Evolutionary conservation across 2,113 vertebrate species (phyloP), one percentile per base, ranked within the genome.

Genomic region (Oncorhynchus clarkii): DNA sequence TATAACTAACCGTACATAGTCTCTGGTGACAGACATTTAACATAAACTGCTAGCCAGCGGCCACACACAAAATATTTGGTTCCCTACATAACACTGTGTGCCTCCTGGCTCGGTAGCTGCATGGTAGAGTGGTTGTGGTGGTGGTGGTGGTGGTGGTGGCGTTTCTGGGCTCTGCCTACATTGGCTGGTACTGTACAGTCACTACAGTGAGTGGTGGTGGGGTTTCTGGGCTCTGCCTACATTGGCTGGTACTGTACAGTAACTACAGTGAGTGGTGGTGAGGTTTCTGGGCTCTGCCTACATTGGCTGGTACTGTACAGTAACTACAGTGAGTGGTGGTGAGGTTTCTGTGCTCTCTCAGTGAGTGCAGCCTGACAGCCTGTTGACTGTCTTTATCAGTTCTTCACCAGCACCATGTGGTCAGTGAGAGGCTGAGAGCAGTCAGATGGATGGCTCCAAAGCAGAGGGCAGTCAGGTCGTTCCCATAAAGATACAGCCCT

Each of bases 361-460:
- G 27, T 27, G 27, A 27, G 27, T 27, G 27, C 27, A 4, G 22
- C 29, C 31, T 65, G 59, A 73, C 59, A 73, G 72, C 11, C 18
- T 64, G 59, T 62, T 45, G 59, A 62, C 59, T 29, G 57, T 9
- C 29, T 48, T 73, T 73, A 73, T 73, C 72, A 24, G 57, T 14
- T 48, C 72, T 26, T 45, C 54, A 73, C 20, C 9, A n/a, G 4
- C 13, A 73, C 57, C 57, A 26, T 29, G 59, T 26, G 59, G 13
- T 16, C 16, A 18, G 3, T 39, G 29, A 45, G 18, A 3, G 31
- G 9, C 9, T 62, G 31, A 64, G 18, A 3, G 31, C 31, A 39
- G 31, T 68, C 67, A 68, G 67, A 20, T 67, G 51, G 9, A n/a
- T 22, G 2, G 34, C 31, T 24, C 2, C 72, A 54, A 16, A 54